Conservation (phyloP, 2,888 invertebrate species). For the Auanema freiburgensis region DNA sequence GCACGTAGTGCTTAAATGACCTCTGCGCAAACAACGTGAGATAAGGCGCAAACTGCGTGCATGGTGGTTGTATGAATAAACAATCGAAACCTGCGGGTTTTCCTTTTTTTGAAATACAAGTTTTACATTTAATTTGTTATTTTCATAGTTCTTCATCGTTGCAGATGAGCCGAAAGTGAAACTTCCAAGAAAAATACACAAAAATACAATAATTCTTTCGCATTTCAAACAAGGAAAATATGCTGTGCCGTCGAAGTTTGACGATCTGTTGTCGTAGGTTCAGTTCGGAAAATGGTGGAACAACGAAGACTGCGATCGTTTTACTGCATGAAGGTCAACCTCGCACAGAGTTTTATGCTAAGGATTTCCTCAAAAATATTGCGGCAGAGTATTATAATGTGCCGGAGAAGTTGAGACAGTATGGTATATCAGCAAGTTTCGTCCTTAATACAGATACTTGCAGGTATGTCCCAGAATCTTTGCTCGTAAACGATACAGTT, state of each 20-base stretch:
- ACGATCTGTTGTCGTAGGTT: too few species aligned
- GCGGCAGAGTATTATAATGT: conserved; percentile 23
- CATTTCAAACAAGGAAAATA: conserved; percentile 9
- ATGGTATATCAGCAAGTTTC: conserved; percentile 4
- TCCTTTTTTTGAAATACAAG: too few species aligned
- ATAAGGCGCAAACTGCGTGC: too few species aligned
- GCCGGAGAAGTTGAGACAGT: conserved; percentile 31
- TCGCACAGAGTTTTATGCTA: conserved; percentile 47
- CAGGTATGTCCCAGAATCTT: conserved; percentile 25
- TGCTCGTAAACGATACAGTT: conserved; percentile 26
- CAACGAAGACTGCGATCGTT: conserved; percentile 33
- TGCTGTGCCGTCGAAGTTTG: too few species aligned
- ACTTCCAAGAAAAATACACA: background rate
- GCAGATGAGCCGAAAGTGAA: too few species aligned
- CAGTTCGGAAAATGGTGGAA: too few species aligned
- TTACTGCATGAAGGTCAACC: conserved; percentile 50
- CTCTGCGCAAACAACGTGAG: too few species aligned
- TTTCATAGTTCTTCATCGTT: too few species aligned
- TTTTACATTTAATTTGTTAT: too few species aligned
- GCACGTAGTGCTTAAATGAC: too few species aligned
- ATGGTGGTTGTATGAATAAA: too few species aligned
- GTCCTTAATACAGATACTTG: conserved; percentile 5
- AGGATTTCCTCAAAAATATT: conserved; percentile 29
- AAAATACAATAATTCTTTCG: conserved; percentile 14
- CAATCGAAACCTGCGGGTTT: too few species aligned